These are phyloP conservation scores for Vespertilio murinus DNA, from an alignment of 2,797 vertebrate genomes.

Conservation along the genomic window DNA sequence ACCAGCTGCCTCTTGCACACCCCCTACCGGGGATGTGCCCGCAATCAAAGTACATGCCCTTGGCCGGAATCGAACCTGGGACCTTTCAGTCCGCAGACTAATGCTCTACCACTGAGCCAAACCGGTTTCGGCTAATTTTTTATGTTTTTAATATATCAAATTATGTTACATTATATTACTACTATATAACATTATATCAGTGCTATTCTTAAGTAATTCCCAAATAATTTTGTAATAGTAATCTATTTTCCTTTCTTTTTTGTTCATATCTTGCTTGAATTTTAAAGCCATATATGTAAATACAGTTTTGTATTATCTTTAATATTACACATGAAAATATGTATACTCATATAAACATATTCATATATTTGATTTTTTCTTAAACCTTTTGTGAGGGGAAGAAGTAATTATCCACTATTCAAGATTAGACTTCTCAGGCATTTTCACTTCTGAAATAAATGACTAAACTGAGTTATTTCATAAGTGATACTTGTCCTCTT, in stretches of 20 bases:
- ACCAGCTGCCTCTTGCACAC: no score
- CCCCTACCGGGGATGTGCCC: no score
- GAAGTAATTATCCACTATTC: not conserved
- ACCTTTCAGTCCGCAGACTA: no score
- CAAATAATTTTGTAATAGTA: conserved; percentile 3
- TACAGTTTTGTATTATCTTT: not conserved
- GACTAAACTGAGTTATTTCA: not conserved
- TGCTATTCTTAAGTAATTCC: not conserved
- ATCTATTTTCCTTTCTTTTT: not conserved
- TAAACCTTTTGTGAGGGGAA: not conserved
- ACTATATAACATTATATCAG: not conserved
- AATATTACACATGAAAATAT: not conserved
- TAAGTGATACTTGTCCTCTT: not conserved
- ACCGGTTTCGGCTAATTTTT: not conserved
- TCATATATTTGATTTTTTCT: not conserved
- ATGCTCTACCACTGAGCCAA: no score
- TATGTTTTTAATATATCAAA: not conserved
- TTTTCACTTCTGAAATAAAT: conserved; percentile 21
- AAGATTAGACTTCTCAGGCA: conserved; percentile 9
- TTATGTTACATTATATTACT: not conserved
- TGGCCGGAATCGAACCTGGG: no score
- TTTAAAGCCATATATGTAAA: not conserved
- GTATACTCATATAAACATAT: not conserved
- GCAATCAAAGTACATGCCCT: no score
- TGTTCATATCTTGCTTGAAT: not conserved